phyloP scores from a whole-genome alignment of 2,797 vertebrate genomes.

The Lycodopsis pacificus region DNA sequence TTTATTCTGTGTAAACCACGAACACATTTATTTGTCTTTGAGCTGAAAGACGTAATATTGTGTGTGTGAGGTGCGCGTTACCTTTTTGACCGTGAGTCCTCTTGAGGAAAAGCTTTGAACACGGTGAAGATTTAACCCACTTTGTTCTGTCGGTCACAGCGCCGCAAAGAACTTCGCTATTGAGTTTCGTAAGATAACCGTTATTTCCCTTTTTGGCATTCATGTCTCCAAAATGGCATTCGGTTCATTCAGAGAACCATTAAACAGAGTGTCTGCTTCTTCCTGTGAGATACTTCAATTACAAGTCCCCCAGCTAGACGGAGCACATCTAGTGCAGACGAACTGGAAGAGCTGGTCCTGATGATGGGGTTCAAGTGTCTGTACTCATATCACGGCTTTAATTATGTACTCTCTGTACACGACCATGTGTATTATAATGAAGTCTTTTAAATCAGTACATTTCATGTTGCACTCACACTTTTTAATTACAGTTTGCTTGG shows the following conservation, averaged over 20 bases:
- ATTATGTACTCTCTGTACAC: slow-evolving; percentile 38
- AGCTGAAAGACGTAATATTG: background rate
- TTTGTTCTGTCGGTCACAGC: background rate
- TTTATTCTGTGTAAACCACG: background rate
- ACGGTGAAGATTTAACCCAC: background rate
- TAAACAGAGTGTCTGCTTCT: slow-evolving; percentile 8
- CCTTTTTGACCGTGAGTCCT: background rate
- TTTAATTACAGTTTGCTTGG: too few species aligned
- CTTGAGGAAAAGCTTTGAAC: background rate
- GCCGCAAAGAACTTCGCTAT: background rate
- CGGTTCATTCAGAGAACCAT: slow-evolving; percentile 4
- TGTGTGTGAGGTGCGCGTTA: background rate
- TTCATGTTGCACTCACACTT: background rate
- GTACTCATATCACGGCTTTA: slow-evolving; percentile 39
- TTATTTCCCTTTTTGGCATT: background rate
- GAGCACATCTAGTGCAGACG: slow-evolving; percentile 49
- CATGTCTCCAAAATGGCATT: slow-evolving; percentile 3
- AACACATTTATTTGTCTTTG: background rate
- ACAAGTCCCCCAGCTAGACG: slow-evolving; percentile 32
- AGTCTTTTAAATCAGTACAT: background rate
- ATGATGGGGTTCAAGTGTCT: slow-evolving; percentile 50
- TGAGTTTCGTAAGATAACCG: background rate
- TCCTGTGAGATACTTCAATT: slow-evolving; percentile 44
- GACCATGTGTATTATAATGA: background rate
- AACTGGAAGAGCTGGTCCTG: slow-evolving; percentile 60